Base-by-base conservation (phyloP, 1,140 invertebrate species). In the Nebria ingens region DNA sequence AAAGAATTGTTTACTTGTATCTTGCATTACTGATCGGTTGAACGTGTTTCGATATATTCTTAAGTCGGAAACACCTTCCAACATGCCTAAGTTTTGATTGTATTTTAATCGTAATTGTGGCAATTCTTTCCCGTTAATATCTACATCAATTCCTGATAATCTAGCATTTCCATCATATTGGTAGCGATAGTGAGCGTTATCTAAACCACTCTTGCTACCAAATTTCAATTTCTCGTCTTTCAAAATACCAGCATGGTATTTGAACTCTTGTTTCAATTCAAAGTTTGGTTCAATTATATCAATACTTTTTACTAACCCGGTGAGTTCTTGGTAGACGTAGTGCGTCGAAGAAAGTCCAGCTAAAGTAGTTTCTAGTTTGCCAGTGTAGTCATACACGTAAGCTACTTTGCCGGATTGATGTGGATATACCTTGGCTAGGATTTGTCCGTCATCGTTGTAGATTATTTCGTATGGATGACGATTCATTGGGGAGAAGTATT, bases 81-180 rank as follows among this genome's bases (percentile, higher is more conserved):
- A 67, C 21, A 84, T 82, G 1, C 91, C 91, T 0, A 92, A 71
- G 65, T 93, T 93, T 62, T 90, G 86, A 64, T 89, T 89, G 67
- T 92, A 93, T 64, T 90, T 91, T 51, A 91, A 71, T 59, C 87
- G 78, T 21, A 90, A 71, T 23, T 80, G 76, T 1, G 81, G 79
- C 65, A 83, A 66, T 65, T 83, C 81, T 70, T 92, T 92, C 21
- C 87, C 89, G 65, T 89, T 88, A 29, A 93, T 85, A 65, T 91
- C 89, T 19, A 90, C 85, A 61, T 93, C 89, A 56, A 93, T 87
- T n/a, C 82, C 82, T 3, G 87, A 89, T 50, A 93, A 76, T 17
- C 91, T 75, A 0, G 88, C 90, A 63, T 88, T 87, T 0, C 89
- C 90, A 68, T 96, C 92, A 65, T 93, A 93, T 61, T 92, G 87